Base-by-base conservation (phyloP, 2,113 vertebrate species). In the Arvicanthis niloticus region DNA sequence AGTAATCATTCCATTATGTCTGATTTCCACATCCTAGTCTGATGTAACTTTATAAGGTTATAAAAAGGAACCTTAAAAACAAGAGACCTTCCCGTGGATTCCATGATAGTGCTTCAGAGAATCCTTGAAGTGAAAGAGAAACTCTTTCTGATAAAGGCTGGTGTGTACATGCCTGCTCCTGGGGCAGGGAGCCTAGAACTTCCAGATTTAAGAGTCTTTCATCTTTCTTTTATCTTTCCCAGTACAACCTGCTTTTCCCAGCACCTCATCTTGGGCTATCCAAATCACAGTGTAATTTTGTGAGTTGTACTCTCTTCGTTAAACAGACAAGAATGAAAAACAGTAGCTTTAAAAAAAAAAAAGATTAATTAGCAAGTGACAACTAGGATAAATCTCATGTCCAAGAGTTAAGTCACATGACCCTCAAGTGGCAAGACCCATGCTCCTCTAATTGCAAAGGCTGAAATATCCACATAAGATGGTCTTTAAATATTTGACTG, bases 401-500 rank as follows among this genome's bases (percentile, higher is more conserved):
- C 70, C 29, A 34, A n/a, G 37, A 84, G 45, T 82, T 97, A 68
- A 96, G 87, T 91, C 96, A 95, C 96, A 78, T 42, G 88, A 97
- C 56, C 77, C 42, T 91, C 96, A 73, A 88, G 37, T 42, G 73
- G 81, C 51, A 68, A 90, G 40, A 78, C 81, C 65, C 67, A 96
- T 96, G 97, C 93, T 89, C 91, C 93, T 96, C 93, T 88, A 62
- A 91, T 98, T 97, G 97, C 56, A 89, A 68, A 95, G 89, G 89
- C 89, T 97, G 96, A 98, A 76, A 97, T 97, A 98, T 97, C 97
- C 88, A 89, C 40, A 95, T 94, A 98, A 98, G 96, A 98, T 98
- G 98, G 98, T 98, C 97, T 98, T 97, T 98, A 97, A 98, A 98
- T 98, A 98, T 98, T 99, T 98, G 98, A 98, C 97, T 97, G 94